Evolutionary conservation across 2,888 invertebrate genomes (phyloP), one percentile per base, ranked within the genome.

Genomic region (Erynnis tages): DNA sequence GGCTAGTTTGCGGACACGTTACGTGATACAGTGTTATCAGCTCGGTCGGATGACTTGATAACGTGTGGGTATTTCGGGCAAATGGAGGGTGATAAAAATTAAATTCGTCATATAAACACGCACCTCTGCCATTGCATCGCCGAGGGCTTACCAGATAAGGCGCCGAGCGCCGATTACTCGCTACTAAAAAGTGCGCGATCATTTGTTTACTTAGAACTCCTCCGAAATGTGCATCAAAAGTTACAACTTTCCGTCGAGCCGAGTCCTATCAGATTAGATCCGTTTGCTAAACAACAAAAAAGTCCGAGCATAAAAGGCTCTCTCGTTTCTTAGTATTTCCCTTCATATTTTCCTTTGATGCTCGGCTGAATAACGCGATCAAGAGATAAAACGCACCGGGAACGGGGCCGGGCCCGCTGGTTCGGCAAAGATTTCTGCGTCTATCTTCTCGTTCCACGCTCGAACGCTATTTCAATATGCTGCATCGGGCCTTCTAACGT

Each of bases 361-460:
- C 82, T 82, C 76, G 78, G 76, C 69, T 84, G 82, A 84, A 82
- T 84, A 83, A 85, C 76, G 77, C 80, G 86, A 85, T 85, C 82
- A 82, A 82, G 79, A 83, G 81, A 86, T 84, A 83, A 84, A 83
- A 82, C 79, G 77, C 76, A 79, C 73, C 59, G 73, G 64, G 68
- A 77, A 75, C 72, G 73, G 60, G 69, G 64, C 67, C 61, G 65
- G 65, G 58, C 69, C 71, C 71, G 71, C 68, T 70, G 69, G 71
- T 71, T 71, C 65, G 69, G 67, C 68, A 72, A 75, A 76, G 71
- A 73, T 77, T 77, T 76, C 66, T 65, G 66, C 63, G 65, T 67
- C 61, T 69, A 60, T 56, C 57, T 49, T 58, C 54, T 60, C 53
- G 53, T 54, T 57, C 57, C 37, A 23, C 45, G 61, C 66, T 61